Conservation (phyloP, 2,113 vertebrate species). For the Ammospiza nelsoni region DNA sequence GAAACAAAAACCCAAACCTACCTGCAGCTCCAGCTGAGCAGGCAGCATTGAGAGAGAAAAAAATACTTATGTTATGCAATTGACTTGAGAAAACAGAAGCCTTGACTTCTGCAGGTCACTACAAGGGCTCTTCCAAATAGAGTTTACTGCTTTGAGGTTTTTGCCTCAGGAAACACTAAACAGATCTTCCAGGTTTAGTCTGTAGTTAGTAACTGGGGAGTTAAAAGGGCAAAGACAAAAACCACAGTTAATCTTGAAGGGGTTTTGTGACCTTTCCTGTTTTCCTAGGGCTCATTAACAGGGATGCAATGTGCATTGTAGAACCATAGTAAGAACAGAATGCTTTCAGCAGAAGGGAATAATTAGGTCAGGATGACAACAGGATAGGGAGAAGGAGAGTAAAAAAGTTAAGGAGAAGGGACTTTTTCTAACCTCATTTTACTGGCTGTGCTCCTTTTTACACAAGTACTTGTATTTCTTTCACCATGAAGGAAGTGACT, state of each 20-base stretch:
- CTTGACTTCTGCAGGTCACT: slow-evolving; percentile 59
- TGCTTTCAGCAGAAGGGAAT: neutral
- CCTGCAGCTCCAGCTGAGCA: slow-evolving; percentile 93
- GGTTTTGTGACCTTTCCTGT: neutral
- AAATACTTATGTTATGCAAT: slow-evolving; percentile 76
- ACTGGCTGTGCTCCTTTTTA: neutral
- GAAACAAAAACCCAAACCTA: slow-evolving; percentile 76
- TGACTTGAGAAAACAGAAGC: slow-evolving; percentile 63
- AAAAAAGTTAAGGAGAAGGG: neutral
- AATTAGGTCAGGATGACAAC: neutral
- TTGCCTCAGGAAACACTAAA: neutral
- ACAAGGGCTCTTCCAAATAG: neutral
- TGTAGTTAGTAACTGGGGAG: neutral
- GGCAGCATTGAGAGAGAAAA: slow-evolving; percentile 81
- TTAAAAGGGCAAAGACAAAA: slow-evolving; percentile 31
- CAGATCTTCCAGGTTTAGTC: neutral
- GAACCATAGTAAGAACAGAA: slow-evolving; percentile 17
- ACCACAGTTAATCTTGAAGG: neutral
- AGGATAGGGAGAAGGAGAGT: neutral
- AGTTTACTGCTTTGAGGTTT: neutral
- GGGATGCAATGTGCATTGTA: neutral
- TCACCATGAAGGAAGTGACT: neutral
- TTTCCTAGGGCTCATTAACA: neutral
- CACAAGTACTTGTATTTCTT: neutral
- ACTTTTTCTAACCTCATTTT: neutral